Conservation (phyloP, 2,888 invertebrate species). For the Calameuta idolon region DNA sequence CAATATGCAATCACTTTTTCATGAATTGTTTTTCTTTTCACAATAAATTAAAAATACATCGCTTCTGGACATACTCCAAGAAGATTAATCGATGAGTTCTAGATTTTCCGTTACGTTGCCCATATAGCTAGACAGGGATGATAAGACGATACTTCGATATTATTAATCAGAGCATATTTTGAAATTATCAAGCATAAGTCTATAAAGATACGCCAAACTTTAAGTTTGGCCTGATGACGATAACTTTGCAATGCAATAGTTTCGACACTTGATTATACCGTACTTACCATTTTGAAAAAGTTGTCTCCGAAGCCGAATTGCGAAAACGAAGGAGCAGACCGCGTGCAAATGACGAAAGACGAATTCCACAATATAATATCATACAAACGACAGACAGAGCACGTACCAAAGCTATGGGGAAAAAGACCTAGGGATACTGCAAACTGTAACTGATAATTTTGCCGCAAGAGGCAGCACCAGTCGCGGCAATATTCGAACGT, state of each 20-base stretch:
- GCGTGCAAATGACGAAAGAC: neutral
- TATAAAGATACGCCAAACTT: neutral
- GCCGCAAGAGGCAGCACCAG: neutral
- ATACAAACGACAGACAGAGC: neutral
- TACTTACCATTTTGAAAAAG: neutral
- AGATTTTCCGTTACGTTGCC: neutral
- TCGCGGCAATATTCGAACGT: neutral
- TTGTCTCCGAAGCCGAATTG: neutral
- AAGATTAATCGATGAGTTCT: neutral
- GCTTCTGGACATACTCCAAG: neutral
- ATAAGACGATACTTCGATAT: too few species aligned
- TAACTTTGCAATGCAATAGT: neutral
- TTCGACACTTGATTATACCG: neutral
- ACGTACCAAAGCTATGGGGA: neutral
- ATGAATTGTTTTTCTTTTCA: neutral
- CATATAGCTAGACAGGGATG: too few species aligned
- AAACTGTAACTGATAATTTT: neutral
- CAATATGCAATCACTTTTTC: too few species aligned
- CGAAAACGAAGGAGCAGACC: neutral
- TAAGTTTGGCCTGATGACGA: neutral
- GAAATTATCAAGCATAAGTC: neutral
- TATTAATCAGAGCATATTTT: neutral
- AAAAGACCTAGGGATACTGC: neutral
- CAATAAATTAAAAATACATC: neutral
- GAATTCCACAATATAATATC: neutral